phyloP scores from a whole-genome alignment of 2,797 vertebrate species.

The Poeciliopsis turneri region DNA sequence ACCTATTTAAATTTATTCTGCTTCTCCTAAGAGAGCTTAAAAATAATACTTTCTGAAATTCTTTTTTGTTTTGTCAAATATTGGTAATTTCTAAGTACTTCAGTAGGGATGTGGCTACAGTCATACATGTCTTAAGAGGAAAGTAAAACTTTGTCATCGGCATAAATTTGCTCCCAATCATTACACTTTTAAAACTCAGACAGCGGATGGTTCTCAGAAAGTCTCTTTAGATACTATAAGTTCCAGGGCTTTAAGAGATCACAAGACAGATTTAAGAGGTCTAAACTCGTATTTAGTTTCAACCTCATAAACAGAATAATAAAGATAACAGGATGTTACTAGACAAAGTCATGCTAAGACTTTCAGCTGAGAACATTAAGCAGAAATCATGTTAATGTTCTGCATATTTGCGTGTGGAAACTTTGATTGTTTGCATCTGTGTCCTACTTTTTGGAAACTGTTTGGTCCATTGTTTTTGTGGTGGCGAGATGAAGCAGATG shows the following conservation, averaged over 20 bases:
- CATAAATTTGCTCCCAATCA: not conserved
- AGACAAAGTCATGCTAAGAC: not conserved
- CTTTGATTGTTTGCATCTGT: constrained; percentile 7
- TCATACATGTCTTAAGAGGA: not conserved
- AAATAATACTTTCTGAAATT: not conserved
- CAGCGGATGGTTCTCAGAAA: not conserved
- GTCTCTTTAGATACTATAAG: not conserved
- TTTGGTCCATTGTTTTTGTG: not conserved
- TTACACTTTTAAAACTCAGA: not conserved
- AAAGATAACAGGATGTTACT: not conserved
- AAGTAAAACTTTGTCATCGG: not conserved
- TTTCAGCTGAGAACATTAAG: not conserved
- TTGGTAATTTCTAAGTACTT: not conserved
- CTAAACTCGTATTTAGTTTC: not conserved
- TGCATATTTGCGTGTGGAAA: constrained; percentile 3
- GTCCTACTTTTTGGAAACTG: too few relatives aligned
- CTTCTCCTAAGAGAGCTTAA: not conserved
- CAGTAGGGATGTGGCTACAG: not conserved
- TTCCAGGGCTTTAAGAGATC: not conserved
- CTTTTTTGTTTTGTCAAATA: not conserved
- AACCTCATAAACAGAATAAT: not conserved
- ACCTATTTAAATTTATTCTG: not conserved
- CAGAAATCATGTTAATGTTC: constrained; percentile 2
- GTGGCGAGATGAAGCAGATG: not conserved
- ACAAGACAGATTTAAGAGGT: not conserved